Evolutionary conservation across 2,888 invertebrate species (phyloP), one percentile per base, ranked within the genome.

Genomic region (Eucera pruinosa): DNA sequence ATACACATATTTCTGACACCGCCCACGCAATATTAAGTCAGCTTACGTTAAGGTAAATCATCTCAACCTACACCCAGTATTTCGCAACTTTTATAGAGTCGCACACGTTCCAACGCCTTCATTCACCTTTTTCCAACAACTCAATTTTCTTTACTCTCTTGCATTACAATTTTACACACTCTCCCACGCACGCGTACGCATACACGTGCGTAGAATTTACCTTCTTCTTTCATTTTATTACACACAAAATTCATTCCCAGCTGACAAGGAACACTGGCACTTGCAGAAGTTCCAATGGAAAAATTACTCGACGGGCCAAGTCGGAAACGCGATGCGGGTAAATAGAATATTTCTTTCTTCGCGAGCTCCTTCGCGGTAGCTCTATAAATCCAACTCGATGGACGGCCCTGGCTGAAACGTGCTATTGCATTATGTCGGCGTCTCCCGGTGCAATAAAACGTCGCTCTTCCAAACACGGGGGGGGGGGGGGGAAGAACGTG

Each of bases 391-490:
- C 48, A 41, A 9, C 47, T n/a, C 39, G 58, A 57, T 57, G 62
- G 55, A 61, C 66, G 58, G 61, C 23, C 15, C 25, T 39, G 70
- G 47, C 71, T 48, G 83, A 36, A 69, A 77, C 66, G 50, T 36
- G 74, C 33, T 75, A 71, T 77, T 67, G 55, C 45, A 68, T 76
- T 80, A 76, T 70, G 68, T 69, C 47, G 50, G 67, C 60, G 76
- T 78, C 64, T 80, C 41, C 36, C 20, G 54, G 64, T 61, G 65
- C 78, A 80, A 82, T 87, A 80, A 86, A 86, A 78, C 68, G 76
- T 78, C 67, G 61, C 75, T 78, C 74, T 72, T 55, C 65, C 45
- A 43, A 55, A 43, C 33, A 15, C 9, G 2, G 27, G 9, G 41
- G 20, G 13, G 23, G 43, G 36, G 54, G 13, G 39, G 39, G 47